These are phyloP conservation scores for Lepisosteus oculatus DNA, from an alignment of 2,113 vertebrate species.

Conservation along the genomic window DNA sequence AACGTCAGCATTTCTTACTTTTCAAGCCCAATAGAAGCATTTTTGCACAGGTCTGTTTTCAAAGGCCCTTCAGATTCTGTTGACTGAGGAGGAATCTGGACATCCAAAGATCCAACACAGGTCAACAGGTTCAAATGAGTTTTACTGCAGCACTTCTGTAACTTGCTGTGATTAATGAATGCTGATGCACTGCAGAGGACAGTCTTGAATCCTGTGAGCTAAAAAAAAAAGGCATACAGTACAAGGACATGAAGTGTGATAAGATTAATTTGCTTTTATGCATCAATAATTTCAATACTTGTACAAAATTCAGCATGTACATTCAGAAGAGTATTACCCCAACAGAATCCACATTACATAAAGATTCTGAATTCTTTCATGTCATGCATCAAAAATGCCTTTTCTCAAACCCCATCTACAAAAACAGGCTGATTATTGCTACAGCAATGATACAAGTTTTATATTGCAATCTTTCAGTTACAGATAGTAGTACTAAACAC, in stretches of 20 bases:
- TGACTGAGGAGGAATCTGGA: not conserved
- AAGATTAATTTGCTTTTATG: not conserved
- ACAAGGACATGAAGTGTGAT: not conserved
- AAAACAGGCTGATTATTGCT: too few relatives aligned
- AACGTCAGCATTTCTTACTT: conserved; percentile 18
- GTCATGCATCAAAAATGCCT: too few relatives aligned
- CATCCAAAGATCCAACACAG: conserved; percentile 26
- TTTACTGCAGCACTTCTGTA: conserved; percentile 27
- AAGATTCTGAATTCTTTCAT: too few relatives aligned
- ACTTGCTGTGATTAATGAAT: conserved; percentile 12
- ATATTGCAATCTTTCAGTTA: too few relatives aligned
- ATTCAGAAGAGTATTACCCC: too few relatives aligned
- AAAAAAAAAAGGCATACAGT: not conserved
- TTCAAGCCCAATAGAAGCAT: not conserved
- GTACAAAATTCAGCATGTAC: not conserved
- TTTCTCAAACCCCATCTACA: too few relatives aligned
- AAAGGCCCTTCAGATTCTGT: conserved; percentile 5
- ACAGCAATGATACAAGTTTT: too few relatives aligned
- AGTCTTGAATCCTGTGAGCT: conserved; percentile 28
- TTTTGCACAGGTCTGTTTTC: conserved; percentile 20
- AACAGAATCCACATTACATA: too few relatives aligned
- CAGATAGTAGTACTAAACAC: too few relatives aligned
- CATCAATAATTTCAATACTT: not conserved
- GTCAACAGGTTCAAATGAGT: conserved; percentile 16
- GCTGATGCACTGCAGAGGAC: conserved; percentile 24